Evolutionary conservation across 2,888 invertebrate genomes (phyloP), one percentile per base, ranked within the genome.

Genomic region (Drosophila emarginata): DNA sequence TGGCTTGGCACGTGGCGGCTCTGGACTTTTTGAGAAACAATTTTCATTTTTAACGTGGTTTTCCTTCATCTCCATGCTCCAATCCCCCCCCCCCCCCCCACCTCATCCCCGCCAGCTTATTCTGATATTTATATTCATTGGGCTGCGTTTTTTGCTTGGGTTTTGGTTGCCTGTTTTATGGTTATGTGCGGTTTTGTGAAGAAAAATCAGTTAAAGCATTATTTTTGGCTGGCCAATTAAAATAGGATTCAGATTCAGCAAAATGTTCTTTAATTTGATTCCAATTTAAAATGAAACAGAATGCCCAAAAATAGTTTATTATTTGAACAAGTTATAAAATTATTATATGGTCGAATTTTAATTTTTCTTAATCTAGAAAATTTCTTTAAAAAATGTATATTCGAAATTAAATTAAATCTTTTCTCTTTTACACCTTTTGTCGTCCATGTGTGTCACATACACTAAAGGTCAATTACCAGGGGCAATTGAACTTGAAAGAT

Each of bases 1-100:
- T 67, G 74, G 60, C 67, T 56, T 26, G 32, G 73, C 60, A 71
- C 73, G 60, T 60, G 60, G 67, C 18, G 50, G 36, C 32, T 15
- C 23, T 15, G 12, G n/a, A 54, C 73, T 56, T 57, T 40, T 56
- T 53, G 39, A 45, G 70, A 71, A 71, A 71, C 67, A 71, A 73
- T 71, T 73, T 71, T 39, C 60, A 67, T 71, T 67, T 57, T 39
- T 58, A 51, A 40, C 62, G 62, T 26, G 54, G 40, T 36, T 40
- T 58, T 56, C 11, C 40, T 56, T 71, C 32, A 32, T 32, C 32
- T 32, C 57, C 40, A 32, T 72, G n/a, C n/a, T n/a, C n/a, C n/a
- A n/a, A n/a, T n/a, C 21, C 26, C 26, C 26, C 64, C 23, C 39
- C 9, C 21, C 26, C 26, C 26, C 64, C 23, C 39, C 9, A 15